Percentiles rank a stretch among this genome's conserved stretches.
Evolutionary conservation across 2,888 invertebrate species (phyloP).

Genomic region (Drosophila birchii): DNA sequence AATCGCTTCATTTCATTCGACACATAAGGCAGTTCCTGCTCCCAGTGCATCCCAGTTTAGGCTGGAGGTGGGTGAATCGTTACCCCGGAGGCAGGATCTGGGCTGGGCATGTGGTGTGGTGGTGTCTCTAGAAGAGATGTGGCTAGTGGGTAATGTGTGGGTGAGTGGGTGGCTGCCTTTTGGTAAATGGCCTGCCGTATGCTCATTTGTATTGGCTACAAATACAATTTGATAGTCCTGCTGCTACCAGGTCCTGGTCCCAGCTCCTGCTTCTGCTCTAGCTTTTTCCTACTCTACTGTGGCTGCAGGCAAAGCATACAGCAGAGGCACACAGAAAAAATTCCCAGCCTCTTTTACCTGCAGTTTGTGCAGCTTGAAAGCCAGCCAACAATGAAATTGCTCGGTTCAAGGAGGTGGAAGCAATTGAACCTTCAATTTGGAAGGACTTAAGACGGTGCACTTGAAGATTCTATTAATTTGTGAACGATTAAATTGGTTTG

Average conservation of each 20-base stretch:
- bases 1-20: slow-evolving; percentile 69
- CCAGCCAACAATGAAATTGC: slow-evolving; percentile 26
- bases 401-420: slow-evolving; percentile 25
- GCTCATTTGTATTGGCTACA: slow-evolving; percentile 80
- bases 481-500: slow-evolving; percentile 7
- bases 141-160: slow-evolving; percentile 11
- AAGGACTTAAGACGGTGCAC: background rate
- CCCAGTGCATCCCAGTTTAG: slow-evolving; percentile 19
- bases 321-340: slow-evolving; percentile 63
- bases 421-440: slow-evolving; percentile 13
- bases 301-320: slow-evolving; percentile 68
- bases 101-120: slow-evolving; percentile 14
- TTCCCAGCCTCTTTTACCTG: slow-evolving; percentile 17
- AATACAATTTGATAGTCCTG: slow-evolving; percentile 75
- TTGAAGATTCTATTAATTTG: slow-evolving; percentile 2
- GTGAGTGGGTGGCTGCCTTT: slow-evolving; percentile 55
- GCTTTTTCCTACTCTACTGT: slow-evolving; percentile 17
- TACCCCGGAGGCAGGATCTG: background rate
- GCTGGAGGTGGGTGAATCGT: background rate
- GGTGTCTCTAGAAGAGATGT: slow-evolving; percentile 1
- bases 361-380: slow-evolving; percentile 9
- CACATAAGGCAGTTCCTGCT: slow-evolving; percentile 35
- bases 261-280: slow-evolving; percentile 27
- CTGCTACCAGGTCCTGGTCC: slow-evolving; percentile 20
- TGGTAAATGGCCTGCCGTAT: slow-evolving; percentile 78